Base-by-base conservation (phyloP, 2,888 invertebrate species). In the Cheilosia vulpina region DNA sequence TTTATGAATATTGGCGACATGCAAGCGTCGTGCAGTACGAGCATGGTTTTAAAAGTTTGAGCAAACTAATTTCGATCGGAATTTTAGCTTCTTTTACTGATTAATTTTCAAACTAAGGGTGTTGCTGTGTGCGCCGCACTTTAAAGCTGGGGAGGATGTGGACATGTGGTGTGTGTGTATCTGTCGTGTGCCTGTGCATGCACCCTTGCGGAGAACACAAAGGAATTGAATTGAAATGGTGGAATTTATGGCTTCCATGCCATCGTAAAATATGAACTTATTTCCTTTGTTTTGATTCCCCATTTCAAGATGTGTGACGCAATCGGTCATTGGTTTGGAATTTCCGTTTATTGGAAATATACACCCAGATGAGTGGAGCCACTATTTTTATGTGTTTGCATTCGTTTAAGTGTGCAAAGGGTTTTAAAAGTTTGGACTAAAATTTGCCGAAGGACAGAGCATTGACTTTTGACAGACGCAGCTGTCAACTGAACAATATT, bases 291-390 rank as follows among this genome's bases (percentile, higher is more conserved):
- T 82, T 77, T 65, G 69, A 76, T 60, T 65, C 69, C 24, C 43
- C 65, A 53, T 65, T 47, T 76, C 4, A 53, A 82, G 71, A 71
- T 60, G 52, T 82, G 55, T 75, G 69, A 45, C 69, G 45, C 69
- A 60, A 71, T 65, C 76, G 81, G 71, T 82, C 76, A 76, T 77
- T 77, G 81, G 71, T 82, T 71, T 63, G 81, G 81, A 76, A 76
- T 76, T 71, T 75, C 68, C 58, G 38, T 62, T 62, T 45, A 17
- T 27, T 27, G 17, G 3, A 7, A 19, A 17, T 47, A 13, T 3
- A 13, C 13, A 38, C 1, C 11, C 7, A 31, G 31, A 17, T 55
- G 17, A 6, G 4, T 27, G 13, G 27, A 55, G n/a, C 15, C 15
- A 24, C 27, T 55, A n/a, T 7, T n/a, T 47, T 0, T 24, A 13